Conservation (phyloP, 1,140 invertebrate genomes). For the Anagrus nilaparvatae region DNA sequence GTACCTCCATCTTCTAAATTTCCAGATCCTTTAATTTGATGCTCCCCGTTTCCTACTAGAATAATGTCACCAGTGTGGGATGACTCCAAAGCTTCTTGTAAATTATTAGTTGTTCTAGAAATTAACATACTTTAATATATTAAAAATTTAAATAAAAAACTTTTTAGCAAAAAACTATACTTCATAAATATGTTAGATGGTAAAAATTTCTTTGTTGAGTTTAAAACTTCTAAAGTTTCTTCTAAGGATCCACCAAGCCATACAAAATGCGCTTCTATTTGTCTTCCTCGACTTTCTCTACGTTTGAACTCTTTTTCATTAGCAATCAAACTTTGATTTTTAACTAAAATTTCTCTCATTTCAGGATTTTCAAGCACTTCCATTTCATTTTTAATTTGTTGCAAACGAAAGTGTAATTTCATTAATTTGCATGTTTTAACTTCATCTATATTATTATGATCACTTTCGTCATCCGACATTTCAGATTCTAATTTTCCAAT, state of each 20-base stretch:
- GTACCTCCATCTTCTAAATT: constrained; percentile 42
- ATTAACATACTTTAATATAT: constrained; percentile 4
- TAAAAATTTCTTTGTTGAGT: constrained; percentile 33
- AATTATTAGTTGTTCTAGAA: constrained; percentile 30
- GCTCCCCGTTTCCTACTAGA: constrained; percentile 37
- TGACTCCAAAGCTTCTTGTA: constrained; percentile 40
- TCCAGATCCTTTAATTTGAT: constrained; percentile 34
- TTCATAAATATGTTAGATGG: constrained; percentile 30
- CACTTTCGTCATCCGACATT: constrained; percentile 37
- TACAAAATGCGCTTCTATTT: constrained; percentile 40
- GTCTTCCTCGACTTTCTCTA: constrained; percentile 19
- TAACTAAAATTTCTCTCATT: constrained; percentile 40
- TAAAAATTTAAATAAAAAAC: not conserved
- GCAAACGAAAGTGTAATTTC: constrained; percentile 46
- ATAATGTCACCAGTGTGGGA: constrained; percentile 37
- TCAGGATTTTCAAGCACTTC: constrained; percentile 50
- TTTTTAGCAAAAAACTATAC: constrained; percentile 19
- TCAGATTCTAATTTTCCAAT: constrained; percentile 40
- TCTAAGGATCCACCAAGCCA: constrained; percentile 38
- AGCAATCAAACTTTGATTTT: constrained; percentile 27
- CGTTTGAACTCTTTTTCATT: constrained; percentile 21
- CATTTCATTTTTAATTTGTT: constrained; percentile 51
- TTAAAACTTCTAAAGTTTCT: constrained; percentile 38
- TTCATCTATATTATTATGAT: constrained; percentile 26
- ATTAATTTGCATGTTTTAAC: constrained; percentile 39